Evolutionary conservation across 1,140 invertebrate species (phyloP).

Genomic region (Gyrodactylus bullatarudis): DNA sequence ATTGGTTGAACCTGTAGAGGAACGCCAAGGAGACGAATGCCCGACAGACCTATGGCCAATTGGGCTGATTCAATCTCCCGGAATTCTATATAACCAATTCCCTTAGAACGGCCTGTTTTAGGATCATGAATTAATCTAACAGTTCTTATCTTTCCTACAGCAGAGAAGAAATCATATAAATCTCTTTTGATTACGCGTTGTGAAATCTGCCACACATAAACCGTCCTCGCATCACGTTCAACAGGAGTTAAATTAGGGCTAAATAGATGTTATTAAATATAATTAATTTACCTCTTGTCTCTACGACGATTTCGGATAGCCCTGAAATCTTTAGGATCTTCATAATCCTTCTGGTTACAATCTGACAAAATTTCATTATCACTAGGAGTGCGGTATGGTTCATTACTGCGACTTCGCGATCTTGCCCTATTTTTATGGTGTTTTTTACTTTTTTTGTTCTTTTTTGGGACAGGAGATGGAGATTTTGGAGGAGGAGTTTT

Average conservation of each 20-base stretch:
- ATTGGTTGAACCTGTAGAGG: not conserved
- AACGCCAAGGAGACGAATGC: slow-evolving; percentile 14
- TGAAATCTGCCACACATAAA: slow-evolving; percentile 50
- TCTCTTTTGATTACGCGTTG: slow-evolving; percentile 67
- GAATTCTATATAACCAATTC: slow-evolving; percentile 96
- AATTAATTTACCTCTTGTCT: not conserved
- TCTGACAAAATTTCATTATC: too few relatives aligned
- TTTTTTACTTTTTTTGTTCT: not conserved
- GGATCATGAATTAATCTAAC: slow-evolving; percentile 93
- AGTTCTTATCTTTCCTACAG: slow-evolving; percentile 73
- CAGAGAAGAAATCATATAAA: slow-evolving; percentile 91
- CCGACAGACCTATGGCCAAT: slow-evolving; percentile 63
- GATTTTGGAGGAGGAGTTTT: not conserved
- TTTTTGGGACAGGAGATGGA: not conserved
- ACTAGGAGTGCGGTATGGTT: not conserved
- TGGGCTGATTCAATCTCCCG: slow-evolving; percentile 82
- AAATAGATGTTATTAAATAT: not conserved
- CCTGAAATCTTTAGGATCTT: too few relatives aligned
- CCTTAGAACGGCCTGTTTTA: slow-evolving; percentile 86
- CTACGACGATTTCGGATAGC: too few relatives aligned
- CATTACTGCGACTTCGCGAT: not conserved
- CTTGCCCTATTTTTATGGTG: not conserved
- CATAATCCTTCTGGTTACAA: too few relatives aligned
- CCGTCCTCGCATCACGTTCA: slow-evolving; percentile 78
- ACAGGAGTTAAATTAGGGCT: slow-evolving; percentile 46